Evolutionary conservation across 2,888 invertebrate genomes (phyloP).

Genomic region (Lochmaea capreae): DNA sequence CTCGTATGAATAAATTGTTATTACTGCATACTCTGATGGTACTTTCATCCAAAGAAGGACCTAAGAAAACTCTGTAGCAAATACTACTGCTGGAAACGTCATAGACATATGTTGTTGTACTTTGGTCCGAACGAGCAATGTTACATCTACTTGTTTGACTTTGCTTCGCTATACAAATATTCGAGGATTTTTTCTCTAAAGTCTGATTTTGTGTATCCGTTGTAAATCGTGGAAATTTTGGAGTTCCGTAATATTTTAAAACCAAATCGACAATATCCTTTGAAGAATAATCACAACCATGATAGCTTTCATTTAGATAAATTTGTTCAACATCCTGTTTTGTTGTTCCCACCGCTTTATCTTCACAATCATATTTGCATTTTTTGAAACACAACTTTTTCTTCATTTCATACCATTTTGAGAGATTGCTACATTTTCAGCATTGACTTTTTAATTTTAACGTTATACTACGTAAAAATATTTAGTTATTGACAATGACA

Average conservation of each 20-base stretch:
- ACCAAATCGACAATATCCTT: slow-evolving; percentile 23
- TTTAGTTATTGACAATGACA: background rate
- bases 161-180: background rate
- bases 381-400: slow-evolving; percentile 2
- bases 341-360: background rate
- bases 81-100: slow-evolving; percentile 1
- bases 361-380: background rate
- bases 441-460: background rate
- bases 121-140: slow-evolving; percentile 17
- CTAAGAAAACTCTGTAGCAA: background rate
- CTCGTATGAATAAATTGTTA: background rate
- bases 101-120: slow-evolving; percentile 15
- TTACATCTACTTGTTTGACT: background rate
- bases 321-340: slow-evolving; percentile 1
- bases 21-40: background rate
- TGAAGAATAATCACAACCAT: slow-evolving; percentile 6
- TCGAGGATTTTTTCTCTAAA: background rate
- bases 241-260: slow-evolving; percentile 26
- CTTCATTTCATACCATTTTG: slow-evolving; percentile 10
- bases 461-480: background rate
- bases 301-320: slow-evolving; percentile 1
- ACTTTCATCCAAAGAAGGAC: slow-evolving; percentile 6
- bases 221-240: background rate
- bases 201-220: background rate
- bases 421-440: background rate